Conservation (phyloP, 2,797 vertebrate genomes). For the Anguilla obscura region DNA sequence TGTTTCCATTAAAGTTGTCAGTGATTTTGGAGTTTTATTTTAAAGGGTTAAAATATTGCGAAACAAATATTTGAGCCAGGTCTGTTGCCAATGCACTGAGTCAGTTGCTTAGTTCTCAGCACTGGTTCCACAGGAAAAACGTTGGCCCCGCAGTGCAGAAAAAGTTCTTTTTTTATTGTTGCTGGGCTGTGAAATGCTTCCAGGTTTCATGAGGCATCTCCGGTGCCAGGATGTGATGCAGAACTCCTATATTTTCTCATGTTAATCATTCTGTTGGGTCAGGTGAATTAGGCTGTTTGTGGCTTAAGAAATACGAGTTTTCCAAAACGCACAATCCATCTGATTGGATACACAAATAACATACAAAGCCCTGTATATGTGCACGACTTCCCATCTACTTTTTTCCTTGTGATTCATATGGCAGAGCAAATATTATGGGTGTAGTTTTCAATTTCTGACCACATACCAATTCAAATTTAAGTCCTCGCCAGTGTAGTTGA, state of each 20-base stretch:
- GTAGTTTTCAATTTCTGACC: neutral
- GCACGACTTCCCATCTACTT: neutral
- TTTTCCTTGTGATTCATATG: neutral
- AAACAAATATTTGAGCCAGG: neutral
- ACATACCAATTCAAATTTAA: neutral
- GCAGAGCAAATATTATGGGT: neutral
- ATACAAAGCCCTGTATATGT: neutral
- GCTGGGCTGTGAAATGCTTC: slow-evolving; percentile 4
- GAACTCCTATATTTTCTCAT: neutral
- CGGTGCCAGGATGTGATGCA: neutral
- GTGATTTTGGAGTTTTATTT: neutral
- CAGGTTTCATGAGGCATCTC: slow-evolving; percentile 10
- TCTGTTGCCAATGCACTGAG: neutral
- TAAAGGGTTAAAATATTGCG: neutral
- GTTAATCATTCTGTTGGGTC: neutral
- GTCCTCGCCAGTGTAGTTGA: neutral
- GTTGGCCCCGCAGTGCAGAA: neutral
- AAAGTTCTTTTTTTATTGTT: slow-evolving; percentile 6
- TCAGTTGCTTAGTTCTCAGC: neutral
- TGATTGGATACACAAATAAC: neutral
- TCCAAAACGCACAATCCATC: neutral
- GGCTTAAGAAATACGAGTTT: neutral
- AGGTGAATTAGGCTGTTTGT: neutral
- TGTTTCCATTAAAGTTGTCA: neutral
- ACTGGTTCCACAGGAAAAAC: slow-evolving; percentile 13